Percentiles rank a stretch among this genome's conserved stretches.
These are phyloP conservation scores for Chaetodon trifasciatus DNA, from an alignment of 2,797 vertebrate species.

Conservation along the genomic window DNA sequence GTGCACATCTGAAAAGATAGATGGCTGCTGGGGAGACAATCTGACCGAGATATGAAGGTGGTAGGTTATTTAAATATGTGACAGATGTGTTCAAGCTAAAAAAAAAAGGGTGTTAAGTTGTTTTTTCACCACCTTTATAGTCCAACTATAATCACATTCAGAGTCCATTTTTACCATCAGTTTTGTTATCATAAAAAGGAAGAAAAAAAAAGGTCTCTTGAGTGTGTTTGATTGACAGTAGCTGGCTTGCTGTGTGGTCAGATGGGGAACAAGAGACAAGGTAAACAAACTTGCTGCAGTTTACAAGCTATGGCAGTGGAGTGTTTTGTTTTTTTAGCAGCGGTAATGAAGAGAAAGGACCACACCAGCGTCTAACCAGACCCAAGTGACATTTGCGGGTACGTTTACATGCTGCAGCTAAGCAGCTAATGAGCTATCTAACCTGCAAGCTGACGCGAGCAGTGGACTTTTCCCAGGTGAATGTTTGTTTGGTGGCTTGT, in stretches of 20 bases:
- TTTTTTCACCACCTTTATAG: not conserved
- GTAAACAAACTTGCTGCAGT: slow-evolving; percentile 3
- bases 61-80: too few relatives aligned
- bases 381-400: too few relatives aligned
- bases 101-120: not conserved
- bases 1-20: not conserved
- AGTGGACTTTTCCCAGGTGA: not conserved
- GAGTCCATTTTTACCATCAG: not conserved
- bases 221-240: slow-evolving; percentile 14
- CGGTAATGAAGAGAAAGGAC: not conserved
- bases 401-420: not conserved
- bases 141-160: not conserved
- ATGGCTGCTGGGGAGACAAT: not conserved
- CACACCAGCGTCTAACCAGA: not conserved
- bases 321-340: not conserved
- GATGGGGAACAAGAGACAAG: not conserved
- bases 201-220: not conserved
- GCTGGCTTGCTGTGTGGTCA: not conserved
- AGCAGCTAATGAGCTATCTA: not conserved
- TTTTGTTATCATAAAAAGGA: not conserved
- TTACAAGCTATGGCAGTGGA: not conserved
- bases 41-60: not conserved
- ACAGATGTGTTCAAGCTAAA: not conserved
- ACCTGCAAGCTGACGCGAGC: not conserved
- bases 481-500: not conserved